These are phyloP conservation scores for Arenaria interpres DNA, from an alignment of 2,113 vertebrate species.

Conservation along the genomic window DNA sequence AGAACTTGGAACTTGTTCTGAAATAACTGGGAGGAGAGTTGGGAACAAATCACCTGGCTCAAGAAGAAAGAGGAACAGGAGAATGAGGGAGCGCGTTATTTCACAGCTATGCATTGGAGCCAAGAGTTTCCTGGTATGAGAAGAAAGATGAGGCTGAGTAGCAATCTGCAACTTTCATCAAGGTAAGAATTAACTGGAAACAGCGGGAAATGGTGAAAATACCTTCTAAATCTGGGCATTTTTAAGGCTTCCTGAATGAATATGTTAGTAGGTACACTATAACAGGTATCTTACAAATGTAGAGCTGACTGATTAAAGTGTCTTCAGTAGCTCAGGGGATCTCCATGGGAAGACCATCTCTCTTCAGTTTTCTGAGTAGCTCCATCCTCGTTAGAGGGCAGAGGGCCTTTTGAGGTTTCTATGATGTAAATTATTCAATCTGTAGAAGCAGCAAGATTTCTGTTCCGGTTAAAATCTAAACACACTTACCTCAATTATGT, in stretches of 20 bases:
- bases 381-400: neutral
- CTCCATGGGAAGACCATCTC: neutral
- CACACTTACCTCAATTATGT: neutral
- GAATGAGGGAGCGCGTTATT: neutral
- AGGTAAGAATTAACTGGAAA: neutral
- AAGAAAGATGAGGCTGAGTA: neutral
- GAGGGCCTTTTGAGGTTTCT: neutral
- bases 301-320: neutral
- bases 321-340: neutral
- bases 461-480: constrained; percentile 4
- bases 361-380: neutral
- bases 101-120: neutral
- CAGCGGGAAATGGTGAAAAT: neutral
- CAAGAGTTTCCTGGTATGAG: neutral
- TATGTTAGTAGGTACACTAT: neutral
- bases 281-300: neutral
- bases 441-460: neutral
- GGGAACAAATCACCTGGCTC: neutral
- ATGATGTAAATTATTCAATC: neutral
- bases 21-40: neutral
- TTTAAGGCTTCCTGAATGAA: neutral
- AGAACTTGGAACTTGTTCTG: neutral
- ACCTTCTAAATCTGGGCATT: neutral
- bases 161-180: neutral
- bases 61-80: rapidly evolving